Base-by-base conservation (phyloP, 1,140 invertebrate species). In the Metaphire vulgaris region DNA sequence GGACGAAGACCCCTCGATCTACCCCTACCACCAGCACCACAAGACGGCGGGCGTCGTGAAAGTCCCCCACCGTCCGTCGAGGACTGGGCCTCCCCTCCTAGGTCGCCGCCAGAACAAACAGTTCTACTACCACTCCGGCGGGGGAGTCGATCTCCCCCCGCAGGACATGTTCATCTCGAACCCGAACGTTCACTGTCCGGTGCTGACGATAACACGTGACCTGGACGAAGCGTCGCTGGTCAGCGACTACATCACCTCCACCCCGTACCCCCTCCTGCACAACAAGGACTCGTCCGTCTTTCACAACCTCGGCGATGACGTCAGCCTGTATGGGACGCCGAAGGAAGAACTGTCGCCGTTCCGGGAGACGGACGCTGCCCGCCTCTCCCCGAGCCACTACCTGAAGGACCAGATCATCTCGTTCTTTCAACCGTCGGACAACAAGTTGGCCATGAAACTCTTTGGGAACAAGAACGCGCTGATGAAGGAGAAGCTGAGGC, bases 291-390 rank as follows among this genome's bases (percentile, higher is more conserved):
- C 6, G 41, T 6, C 41, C 66, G 74, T n/a, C 33, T 33, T 16
- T 33, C 74, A 82, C 82, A 79, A 79, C n/a, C 67, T 83, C 67
- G 85, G 83, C 66, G 95, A 97, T 90, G 94, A 97, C 89, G 92
- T 95, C 83, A 96, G 93, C 85, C 90, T 98, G 80, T 98, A 97
- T 89, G 96, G 95, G 81, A 98, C 95, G 81, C 95, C 95, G 80
- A 97, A 97, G 89, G 95, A 97, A 88, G 95, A 97, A 83, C 90
- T 93, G 83, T 78, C 81, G n/a, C 81, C 82, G 1, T 76, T 33
- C 56, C 64, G 66, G 16, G 71, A 72, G 16, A 26, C 31, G 14
- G 71, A 72, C 15, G 28, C 41, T 2, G 28, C 74, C 1, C n/a
- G 28, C 2, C n/a, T 26, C 31, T 66, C 30, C 21, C 30, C 76